Percentiles rank a stretch among this genome's conserved stretches.
These are phyloP conservation scores for Coregonus suidteri DNA, from an alignment of 2,797 vertebrate genomes.

Conservation along the genomic window DNA sequence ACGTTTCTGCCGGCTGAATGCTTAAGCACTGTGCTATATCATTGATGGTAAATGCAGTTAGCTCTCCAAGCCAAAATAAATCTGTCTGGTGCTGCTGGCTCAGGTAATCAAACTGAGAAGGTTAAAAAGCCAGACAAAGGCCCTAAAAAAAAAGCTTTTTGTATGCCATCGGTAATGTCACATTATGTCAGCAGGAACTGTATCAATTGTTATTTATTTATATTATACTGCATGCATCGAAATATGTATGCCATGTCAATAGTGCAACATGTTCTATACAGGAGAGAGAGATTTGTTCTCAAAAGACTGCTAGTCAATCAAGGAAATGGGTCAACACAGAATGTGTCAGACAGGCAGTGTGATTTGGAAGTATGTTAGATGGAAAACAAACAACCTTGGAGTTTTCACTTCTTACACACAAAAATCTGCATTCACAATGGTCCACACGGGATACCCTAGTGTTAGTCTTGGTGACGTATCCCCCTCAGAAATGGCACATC, in stretches of 20 bases:
- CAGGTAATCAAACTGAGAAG: conserved; percentile 47
- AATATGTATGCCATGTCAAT: background rate
- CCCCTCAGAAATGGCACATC: background rate
- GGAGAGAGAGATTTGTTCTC: background rate
- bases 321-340: background rate
- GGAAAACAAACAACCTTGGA: background rate
- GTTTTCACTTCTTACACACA: background rate
- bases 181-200: background rate
- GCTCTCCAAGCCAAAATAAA: conserved; percentile 20
- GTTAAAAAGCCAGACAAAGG: conserved; percentile 36
- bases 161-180: background rate
- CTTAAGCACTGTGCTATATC: conserved; percentile 45
- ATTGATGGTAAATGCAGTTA: conserved; percentile 53
- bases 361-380: background rate
- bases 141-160: background rate
- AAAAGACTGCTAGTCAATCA: background rate
- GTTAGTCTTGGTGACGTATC: background rate
- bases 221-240: background rate
- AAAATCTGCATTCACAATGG: background rate
- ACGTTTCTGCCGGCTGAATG: conserved; percentile 56
- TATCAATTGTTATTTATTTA: background rate
- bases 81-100: conserved; percentile 21
- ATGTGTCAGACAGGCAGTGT: background rate
- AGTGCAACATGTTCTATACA: background rate
- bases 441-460: background rate